Conservation (phyloP, 1,140 invertebrate species). For the Sitodiplosis mosellana region DNA sequence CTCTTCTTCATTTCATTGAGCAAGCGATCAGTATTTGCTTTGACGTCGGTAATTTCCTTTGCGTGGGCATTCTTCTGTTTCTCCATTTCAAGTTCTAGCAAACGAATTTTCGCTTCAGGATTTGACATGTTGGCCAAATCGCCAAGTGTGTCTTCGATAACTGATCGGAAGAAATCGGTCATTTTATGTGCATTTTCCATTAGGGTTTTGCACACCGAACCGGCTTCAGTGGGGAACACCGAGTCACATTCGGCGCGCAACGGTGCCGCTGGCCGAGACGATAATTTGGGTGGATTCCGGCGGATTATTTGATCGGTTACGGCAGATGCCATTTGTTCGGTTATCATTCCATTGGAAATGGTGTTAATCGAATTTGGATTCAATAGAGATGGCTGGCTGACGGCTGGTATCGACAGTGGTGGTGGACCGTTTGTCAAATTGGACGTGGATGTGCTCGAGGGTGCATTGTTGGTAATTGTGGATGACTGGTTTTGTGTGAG, state of each 20-base stretch:
- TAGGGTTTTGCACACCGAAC: conserved; percentile 22
- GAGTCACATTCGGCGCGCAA: conserved; percentile 21
- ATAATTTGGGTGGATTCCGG: conserved; percentile 24
- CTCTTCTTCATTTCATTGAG: conserved; percentile 39
- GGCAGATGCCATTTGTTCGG: conserved; percentile 15
- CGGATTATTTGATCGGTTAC: conserved; percentile 19
- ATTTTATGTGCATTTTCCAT: conserved; percentile 30
- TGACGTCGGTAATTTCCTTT: conserved; percentile 27
- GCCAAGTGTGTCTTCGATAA: conserved; percentile 34
- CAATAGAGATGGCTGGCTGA: background rate
- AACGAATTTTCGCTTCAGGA: conserved; percentile 33
- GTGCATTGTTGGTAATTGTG: background rate
- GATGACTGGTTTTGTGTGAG: conserved; percentile 8
- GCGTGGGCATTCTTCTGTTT: conserved; percentile 35
- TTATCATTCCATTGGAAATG: background rate
- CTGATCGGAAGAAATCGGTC: conserved; percentile 32
- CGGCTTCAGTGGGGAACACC: conserved; percentile 24
- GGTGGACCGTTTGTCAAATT: background rate
- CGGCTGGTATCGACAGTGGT: background rate
- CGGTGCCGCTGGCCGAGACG: conserved; percentile 22
- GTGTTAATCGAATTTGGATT: too few species aligned
- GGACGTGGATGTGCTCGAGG: background rate
- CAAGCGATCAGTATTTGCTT: conserved; percentile 24
- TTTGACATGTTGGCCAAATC: conserved; percentile 28
- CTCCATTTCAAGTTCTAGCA: conserved; percentile 42